These are phyloP conservation scores for Bubo scandiacus DNA, from an alignment of 2,113 vertebrate species.

Conservation along the genomic window DNA sequence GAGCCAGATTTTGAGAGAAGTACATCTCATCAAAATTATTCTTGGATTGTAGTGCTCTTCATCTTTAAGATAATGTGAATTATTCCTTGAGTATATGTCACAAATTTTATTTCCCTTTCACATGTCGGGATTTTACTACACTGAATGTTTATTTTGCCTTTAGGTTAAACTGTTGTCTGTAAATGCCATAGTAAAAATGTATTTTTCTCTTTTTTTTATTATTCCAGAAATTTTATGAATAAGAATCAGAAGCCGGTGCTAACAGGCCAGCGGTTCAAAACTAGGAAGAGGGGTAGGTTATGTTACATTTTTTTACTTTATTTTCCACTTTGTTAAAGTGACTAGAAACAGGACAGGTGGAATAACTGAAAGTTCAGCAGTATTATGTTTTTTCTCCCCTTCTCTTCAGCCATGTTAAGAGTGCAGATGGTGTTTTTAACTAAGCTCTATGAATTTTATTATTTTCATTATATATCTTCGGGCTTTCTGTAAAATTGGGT, in stretches of 20 bases:
- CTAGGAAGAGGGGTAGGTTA: constrained; percentile 93
- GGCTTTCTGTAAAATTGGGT: not conserved
- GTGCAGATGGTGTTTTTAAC: not conserved
- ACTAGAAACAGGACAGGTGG: not conserved
- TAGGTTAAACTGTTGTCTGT: not conserved
- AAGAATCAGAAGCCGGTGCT: constrained; percentile 97
- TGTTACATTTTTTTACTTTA: not conserved
- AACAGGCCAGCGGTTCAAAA: constrained; percentile 97
- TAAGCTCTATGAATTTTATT: not conserved
- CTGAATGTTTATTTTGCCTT: not conserved
- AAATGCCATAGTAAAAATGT: not conserved
- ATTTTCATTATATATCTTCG: not conserved
- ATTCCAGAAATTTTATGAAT: constrained; percentile 94
- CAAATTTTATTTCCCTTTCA: not conserved
- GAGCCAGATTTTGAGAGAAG: not conserved
- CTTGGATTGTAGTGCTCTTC: not conserved
- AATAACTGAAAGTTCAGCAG: not conserved
- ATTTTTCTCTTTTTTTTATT: constrained; percentile 17
- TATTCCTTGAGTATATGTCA: not conserved
- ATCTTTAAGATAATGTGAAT: not conserved
- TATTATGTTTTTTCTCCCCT: not conserved
- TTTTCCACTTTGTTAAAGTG: not conserved
- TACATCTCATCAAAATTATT: not conserved
- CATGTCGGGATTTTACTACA: not conserved
- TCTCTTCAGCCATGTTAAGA: not conserved